Base-by-base conservation (phyloP, 2,888 invertebrate species). In the Lucinisca nassula region DNA sequence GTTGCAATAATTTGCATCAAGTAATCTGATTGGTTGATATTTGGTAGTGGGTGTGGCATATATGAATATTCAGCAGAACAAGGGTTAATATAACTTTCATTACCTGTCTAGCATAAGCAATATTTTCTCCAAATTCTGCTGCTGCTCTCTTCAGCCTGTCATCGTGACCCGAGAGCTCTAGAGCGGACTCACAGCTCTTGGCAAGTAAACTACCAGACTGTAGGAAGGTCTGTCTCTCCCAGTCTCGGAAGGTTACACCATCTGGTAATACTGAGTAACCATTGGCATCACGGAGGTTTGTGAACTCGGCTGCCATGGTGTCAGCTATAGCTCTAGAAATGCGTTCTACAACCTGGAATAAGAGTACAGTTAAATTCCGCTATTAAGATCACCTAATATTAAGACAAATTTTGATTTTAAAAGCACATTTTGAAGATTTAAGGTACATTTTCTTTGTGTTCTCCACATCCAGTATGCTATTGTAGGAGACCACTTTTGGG, bases 91-190 rank as follows among this genome's bases (percentile, higher is more conserved):
- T n/a, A n/a, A n/a, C n/a, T n/a, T n/a, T n/a, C n/a, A 10, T 67
- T 93, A 98, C 98, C 96, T 99, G 99, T 98, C 98, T 98, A 0
- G 98, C 98, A 35, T 98, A 97, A 0, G 98, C 98, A 80, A 99
- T 97, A 96, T 99, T 98, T 95, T 98, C 98, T 12, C 99, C 99
- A 97, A 99, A 99, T 30, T 98, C 97, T 96, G 98, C 98, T 0
- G 98, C 99, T 96, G 98, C 97, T 61, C 97, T 97, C 96, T 99
- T 98, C 89, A 98, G 96, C 32, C 97, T 97, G n/a, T 97, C 97
- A 17, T 97, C 97, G 95, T 98, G 98, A 0, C 98, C 98, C 2
- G 98, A 99, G 85, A 99, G 97, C 96, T 98, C 98, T 79, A 99
- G 96, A 0, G 98, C 97, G 0, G 98, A 98, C 93, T 98, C 98